Evolutionary conservation across 2,113 vertebrate species (phyloP), one percentile per base, ranked within the genome.

Genomic region (Calypte anna): DNA sequence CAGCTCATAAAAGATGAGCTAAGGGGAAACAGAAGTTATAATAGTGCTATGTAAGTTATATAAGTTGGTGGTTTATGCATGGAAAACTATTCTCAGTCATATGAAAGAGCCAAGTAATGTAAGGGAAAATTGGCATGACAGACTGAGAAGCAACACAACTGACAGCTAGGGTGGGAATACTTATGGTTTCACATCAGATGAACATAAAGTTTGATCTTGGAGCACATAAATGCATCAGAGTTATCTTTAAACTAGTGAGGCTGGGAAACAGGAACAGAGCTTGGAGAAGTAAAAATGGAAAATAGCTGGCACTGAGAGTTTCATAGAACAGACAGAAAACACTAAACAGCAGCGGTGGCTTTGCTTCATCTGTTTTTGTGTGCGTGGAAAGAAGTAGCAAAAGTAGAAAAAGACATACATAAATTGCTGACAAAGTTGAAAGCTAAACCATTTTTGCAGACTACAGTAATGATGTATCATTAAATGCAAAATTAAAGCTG

Each of bases 221-320:
- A 88, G 79, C 2, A 4, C 76, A 10, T 48, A 76, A 78, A 58
- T 69, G 36, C 44, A 36, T 88, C 80, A 43, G 43, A 63, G 51
- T 72, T 96, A 67, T 83, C 90, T 93, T 93, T 93, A 94, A 83
- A 90, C 59, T 67, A 70, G 53, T 68, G 79, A 70, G 72, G 48
- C 24, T 83, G 73, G 73, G 91, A 93, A 94, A 88, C 31, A 90
- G 75, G 87, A 94, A 79, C 70, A 77, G 58, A 84, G 63, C 84
- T 89, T 85, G 81, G 64, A 68, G 72, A 67, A 94, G 88, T 90
- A 23, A 74, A 93, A 92, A 91, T 25, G 61, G 74, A 88, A 96
- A 93, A 93, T 77, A 93, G 50, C 70, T 76, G 67, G 12, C 68
- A 64, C 63, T 74, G 64, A 93, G 67, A 91, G 51, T 93, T 91